Conservation (phyloP, 1,140 invertebrate genomes). For the Aphelenchoides avenae region DNA sequence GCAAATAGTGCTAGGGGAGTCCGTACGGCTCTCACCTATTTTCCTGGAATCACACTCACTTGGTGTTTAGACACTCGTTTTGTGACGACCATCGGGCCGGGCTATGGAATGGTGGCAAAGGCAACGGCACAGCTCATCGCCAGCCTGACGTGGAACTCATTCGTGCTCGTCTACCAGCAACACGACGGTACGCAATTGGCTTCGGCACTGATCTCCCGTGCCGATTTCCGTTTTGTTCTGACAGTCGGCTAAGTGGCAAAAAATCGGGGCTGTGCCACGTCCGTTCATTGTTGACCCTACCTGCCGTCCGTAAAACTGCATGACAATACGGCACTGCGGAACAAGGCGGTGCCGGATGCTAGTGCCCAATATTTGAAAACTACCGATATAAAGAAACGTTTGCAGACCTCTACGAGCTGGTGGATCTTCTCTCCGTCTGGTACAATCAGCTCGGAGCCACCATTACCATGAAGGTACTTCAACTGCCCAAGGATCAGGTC, state of each 20-base stretch:
- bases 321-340: too few species aligned
- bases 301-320: too few species aligned
- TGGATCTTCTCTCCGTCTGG: slow-evolving; percentile 40
- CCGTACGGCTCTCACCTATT: too few species aligned
- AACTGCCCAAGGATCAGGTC: slow-evolving; percentile 38
- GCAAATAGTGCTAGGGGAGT: too few species aligned
- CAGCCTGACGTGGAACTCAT: slow-evolving; percentile 47
- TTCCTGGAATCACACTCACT: too few species aligned
- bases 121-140: slow-evolving; percentile 44
- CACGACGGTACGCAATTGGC: slow-evolving; percentile 20
- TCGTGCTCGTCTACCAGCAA: slow-evolving; percentile 50
- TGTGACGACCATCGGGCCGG: slow-evolving; percentile 47
- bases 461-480: slow-evolving; percentile 34
- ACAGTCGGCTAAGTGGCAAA: slow-evolving; percentile 1
- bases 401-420: slow-evolving; percentile 33
- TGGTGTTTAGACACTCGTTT: slow-evolving; percentile 36
- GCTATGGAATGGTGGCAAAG: slow-evolving; percentile 23
- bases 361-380: background rate
- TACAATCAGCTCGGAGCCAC: slow-evolving; percentile 20
- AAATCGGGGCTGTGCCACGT: background rate
- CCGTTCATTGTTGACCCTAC: slow-evolving; percentile 1
- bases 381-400: slow-evolving; percentile 8
- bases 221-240: too few species aligned
- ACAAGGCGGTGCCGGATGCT: slow-evolving; percentile 8
- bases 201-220: too few species aligned